These are phyloP conservation scores for Lypha dubia DNA, from an alignment of 2,888 invertebrate genomes.

Conservation along the genomic window DNA sequence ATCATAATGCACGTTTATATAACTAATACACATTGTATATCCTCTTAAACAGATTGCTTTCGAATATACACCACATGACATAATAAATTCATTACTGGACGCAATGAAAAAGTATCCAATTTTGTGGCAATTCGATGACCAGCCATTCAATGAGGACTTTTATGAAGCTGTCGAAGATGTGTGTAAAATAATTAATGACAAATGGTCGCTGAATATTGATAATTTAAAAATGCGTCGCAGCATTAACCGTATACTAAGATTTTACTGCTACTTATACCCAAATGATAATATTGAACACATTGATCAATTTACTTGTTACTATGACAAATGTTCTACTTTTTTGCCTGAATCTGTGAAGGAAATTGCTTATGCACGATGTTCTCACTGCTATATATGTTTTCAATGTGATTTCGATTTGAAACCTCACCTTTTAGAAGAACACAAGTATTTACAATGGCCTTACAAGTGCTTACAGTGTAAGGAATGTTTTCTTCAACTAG, in stretches of 20 bases:
- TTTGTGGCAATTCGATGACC: slow-evolving; percentile 48
- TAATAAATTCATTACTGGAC: slow-evolving; percentile 42
- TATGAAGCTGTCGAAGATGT: slow-evolving; percentile 42
- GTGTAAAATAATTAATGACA: slow-evolving; percentile 39
- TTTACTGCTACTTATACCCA: slow-evolving; percentile 40
- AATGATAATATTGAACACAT: slow-evolving; percentile 40
- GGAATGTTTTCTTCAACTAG: slow-evolving; percentile 45
- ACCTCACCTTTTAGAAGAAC: slow-evolving; percentile 35
- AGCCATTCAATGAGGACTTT: slow-evolving; percentile 29
- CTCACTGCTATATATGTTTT: slow-evolving; percentile 43
- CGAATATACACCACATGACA: slow-evolving; percentile 34
- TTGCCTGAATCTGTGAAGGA: slow-evolving; percentile 21
- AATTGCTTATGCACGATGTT: slow-evolving; percentile 46
- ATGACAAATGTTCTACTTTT: slow-evolving; percentile 33
- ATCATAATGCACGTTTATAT: too few relatives aligned
- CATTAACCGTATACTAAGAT: slow-evolving; percentile 50
- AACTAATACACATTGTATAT: too few relatives aligned
- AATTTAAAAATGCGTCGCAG: slow-evolving; percentile 47
- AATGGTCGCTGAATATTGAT: slow-evolving; percentile 32
- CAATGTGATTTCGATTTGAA: slow-evolving; percentile 27
- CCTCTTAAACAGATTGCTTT: slow-evolving; percentile 27
- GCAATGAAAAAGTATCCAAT: slow-evolving; percentile 46
- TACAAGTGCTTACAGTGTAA: slow-evolving; percentile 48
- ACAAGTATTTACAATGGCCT: slow-evolving; percentile 48
- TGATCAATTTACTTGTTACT: slow-evolving; percentile 35